Base-by-base conservation (phyloP, 2,797 vertebrate species). In the Nothura maculosa region DNA sequence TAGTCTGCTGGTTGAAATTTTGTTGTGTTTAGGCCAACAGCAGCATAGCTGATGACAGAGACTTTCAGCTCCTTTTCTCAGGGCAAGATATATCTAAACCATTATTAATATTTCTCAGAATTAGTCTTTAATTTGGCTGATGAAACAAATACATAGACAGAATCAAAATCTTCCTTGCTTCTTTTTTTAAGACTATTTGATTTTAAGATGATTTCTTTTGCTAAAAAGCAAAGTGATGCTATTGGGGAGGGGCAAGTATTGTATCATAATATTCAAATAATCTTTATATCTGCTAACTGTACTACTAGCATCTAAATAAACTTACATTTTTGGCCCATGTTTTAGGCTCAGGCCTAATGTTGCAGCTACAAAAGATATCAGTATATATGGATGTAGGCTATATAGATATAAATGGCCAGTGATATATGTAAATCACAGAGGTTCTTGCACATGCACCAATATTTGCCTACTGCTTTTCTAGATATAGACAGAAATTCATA, bases 1-100 rank as follows among this genome's bases (percentile, higher is more conserved):
- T 24, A 64, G 58, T 30, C 78, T 85, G 43, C 54, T 77, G 48
- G 77, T 30, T 74, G 75, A 87, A 89, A 67, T 79, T 82, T 57
- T 90, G 72, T 47, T 40, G 9, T 82, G 61, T 84, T 90, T 82
- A 82, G 74, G 55, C 85, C 32, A 68, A 32, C 4, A 87, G 30
- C 40, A 92, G 40, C 54, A 32, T 0, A 55, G 68, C 27, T 1
- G 15, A 45, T 75, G 79, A 75, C 68, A 81, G 57, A 86, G 21
- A 34, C 21, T 55, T 18, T 54, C 54, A 68, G 45, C 19, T 61
- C 21, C 9, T 8, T 9, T 66, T 81, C 60, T 68, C 27, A 63
- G 55, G n/a, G n/a, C 27, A 78, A 17, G 45, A 54, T 64, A 74
- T 61, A 80, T 86, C 83, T 80, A 9, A 88, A 61, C 25, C 24